A percentile compares a stretch with the other conserved stretches of the same genome.
phyloP scores from a whole-genome alignment of 1,140 invertebrate species.

The Ctenoplectra terminalis region DNA sequence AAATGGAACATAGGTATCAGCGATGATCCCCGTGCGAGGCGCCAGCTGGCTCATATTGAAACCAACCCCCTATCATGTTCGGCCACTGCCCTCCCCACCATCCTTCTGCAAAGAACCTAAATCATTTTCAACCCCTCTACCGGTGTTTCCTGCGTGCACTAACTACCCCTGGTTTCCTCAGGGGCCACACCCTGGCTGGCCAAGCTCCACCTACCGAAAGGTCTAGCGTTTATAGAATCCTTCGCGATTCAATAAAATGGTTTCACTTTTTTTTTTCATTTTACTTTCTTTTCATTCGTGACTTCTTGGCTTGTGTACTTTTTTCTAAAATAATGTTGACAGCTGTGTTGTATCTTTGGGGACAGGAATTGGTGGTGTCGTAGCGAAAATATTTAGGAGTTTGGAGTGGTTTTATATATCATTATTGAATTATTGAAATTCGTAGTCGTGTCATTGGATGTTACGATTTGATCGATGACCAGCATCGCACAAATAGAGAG shows the following conservation, averaged over 20 bases:
- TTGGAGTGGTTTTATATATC: too few species aligned
- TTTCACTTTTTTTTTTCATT: background rate
- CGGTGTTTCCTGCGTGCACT: constrained; percentile 57
- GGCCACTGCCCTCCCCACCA: constrained; percentile 57
- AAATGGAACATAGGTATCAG: constrained; percentile 73
- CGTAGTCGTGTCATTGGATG: too few species aligned
- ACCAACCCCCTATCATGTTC: constrained; percentile 68
- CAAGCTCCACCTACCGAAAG: constrained; percentile 66
- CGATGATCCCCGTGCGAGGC: constrained; percentile 75
- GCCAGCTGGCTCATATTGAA: constrained; percentile 79
- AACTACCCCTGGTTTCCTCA: constrained; percentile 67
- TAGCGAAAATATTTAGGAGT: too few species aligned
- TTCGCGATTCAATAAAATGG: constrained; percentile 42
- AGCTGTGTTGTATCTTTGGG: background rate
- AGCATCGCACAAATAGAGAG: background rate
- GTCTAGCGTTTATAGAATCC: constrained; percentile 54
- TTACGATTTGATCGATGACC: background rate
- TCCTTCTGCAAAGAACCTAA: constrained; percentile 65
- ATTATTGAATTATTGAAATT: too few species aligned
- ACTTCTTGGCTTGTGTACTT: background rate
- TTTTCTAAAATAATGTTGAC: background rate
- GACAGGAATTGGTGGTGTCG: background rate
- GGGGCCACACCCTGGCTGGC: constrained; percentile 63
- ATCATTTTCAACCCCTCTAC: constrained; percentile 70
- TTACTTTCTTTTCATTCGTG: background rate